A percentile compares a stretch with the other conserved stretches of the same genome.
Evolutionary conservation across 2,888 invertebrate species (phyloP).

Genomic region (Euplexia lucipara): DNA sequence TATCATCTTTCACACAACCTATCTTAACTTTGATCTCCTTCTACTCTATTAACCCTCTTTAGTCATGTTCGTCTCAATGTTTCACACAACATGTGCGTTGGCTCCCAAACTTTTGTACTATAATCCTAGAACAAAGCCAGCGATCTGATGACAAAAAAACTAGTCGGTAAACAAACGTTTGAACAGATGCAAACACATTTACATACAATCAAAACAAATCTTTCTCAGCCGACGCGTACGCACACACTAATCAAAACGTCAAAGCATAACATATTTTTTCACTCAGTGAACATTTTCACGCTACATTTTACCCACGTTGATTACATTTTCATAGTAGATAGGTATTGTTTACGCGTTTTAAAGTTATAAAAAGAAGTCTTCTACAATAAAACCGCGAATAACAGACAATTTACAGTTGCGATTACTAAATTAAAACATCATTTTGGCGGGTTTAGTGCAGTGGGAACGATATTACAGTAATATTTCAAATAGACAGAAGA

Average conservation of each 20-base stretch:
- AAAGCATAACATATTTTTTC: conserved; percentile 7
- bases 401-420: conserved; percentile 24
- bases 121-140: conserved; percentile 20
- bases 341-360: conserved; percentile 21
- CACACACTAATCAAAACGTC: conserved; percentile 33
- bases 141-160: conserved; percentile 26
- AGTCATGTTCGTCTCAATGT: too few relatives aligned
- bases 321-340: conserved; percentile 23
- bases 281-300: conserved; percentile 5
- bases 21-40: too few relatives aligned
- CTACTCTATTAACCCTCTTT: too few relatives aligned
- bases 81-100: too few relatives aligned
- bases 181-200: conserved; percentile 25
- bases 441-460: conserved; percentile 18
- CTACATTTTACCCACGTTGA: conserved; percentile 15
- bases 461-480: conserved; percentile 10
- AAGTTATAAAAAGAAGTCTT: conserved; percentile 20
- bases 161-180: conserved; percentile 34
- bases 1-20: too few relatives aligned
- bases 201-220: conserved; percentile 40
- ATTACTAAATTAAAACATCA: conserved; percentile 45
- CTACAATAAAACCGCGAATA: conserved; percentile 10
- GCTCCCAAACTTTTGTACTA: too few relatives aligned
- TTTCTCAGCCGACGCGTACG: conserved; percentile 3
- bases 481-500: conserved; percentile 19